These are phyloP conservation scores for Tribolium madens DNA, from an alignment of 1,140 invertebrate genomes.

Conservation along the genomic window DNA sequence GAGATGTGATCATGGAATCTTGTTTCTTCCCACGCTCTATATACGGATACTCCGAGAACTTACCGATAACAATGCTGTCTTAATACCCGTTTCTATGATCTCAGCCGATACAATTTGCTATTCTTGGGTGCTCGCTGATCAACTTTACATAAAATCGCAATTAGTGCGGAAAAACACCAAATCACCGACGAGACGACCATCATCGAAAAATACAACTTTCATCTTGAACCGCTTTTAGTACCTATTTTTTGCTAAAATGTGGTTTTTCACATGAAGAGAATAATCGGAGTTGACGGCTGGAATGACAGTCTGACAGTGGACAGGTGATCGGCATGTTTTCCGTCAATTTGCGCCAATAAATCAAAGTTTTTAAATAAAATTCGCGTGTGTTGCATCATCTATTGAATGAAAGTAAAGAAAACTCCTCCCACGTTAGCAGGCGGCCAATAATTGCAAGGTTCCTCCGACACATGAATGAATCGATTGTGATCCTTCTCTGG, in stretches of 20 bases:
- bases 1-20: constrained; percentile 60
- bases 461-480: constrained; percentile 31
- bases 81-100: constrained; percentile 42
- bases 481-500: neutral
- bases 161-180: neutral
- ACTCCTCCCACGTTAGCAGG: constrained; percentile 22
- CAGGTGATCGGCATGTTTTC: neutral
- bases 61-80: constrained; percentile 43
- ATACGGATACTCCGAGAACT: constrained; percentile 51
- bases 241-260: too few relatives aligned
- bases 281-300: neutral
- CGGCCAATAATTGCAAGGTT: constrained; percentile 13
- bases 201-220: too few relatives aligned
- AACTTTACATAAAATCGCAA: constrained; percentile 12
- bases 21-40: constrained; percentile 61
- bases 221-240: too few relatives aligned
- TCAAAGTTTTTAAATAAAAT: neutral
- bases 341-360: neutral
- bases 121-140: constrained; percentile 18
- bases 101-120: constrained; percentile 19
- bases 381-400: neutral
- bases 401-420: constrained; percentile 1
- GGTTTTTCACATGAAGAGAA: too few relatives aligned
- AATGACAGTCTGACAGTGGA: neutral
- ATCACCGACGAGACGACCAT: too few relatives aligned